Base-by-base conservation (phyloP, 2,113 vertebrate genomes). In the Phrynosoma blainvillii region DNA sequence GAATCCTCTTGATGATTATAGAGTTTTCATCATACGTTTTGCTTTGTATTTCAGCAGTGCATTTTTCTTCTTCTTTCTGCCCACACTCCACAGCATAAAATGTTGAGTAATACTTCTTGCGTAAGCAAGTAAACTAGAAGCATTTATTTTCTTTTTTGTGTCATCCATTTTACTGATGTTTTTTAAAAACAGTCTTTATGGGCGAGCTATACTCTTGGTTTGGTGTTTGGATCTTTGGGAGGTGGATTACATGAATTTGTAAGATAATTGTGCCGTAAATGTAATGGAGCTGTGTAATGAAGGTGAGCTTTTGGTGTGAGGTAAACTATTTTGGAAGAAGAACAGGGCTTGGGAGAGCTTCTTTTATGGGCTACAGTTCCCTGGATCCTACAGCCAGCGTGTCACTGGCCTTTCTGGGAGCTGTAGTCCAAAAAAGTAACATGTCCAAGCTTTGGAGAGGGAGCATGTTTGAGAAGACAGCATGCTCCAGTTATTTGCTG, bases 211-310 rank as follows among this genome's bases (percentile, higher is more conserved):
- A 54, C 10, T 2, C 40, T 12, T 0, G 71, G 42, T 65, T 68
- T 84, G 81, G 13, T 18, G 40, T 40, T 70, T 16, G 81, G 18
- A 18, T 1, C 40, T 20, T 70, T n/a, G 16, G 30, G 42, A 30
- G 13, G 21, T 11, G 32, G 32, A 6, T 42, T 82, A 65, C 85
- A 56, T 82, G 82, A 90, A 88, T 73, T 7, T 5, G 21, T 66
- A 42, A 54, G 84, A 91, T 89, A 52, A 56, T 92, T 88, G 88
- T 87, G 65, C 54, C 32, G 79, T 68, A 88, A 87, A 88, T 59
- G 62, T 66, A 1, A 1, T 86, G 84, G 91, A 89, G 88, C 81
- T 66, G 87, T 7, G 21, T 77, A 70, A 84, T 86, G 65, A 70
- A 90, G 59, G 85, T 81, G 87, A 54, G 0, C 0, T 70, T 84